These are phyloP conservation scores for Diploscapter pachys DNA, from an alignment of 1,140 invertebrate species.

Conservation along the genomic window DNA sequence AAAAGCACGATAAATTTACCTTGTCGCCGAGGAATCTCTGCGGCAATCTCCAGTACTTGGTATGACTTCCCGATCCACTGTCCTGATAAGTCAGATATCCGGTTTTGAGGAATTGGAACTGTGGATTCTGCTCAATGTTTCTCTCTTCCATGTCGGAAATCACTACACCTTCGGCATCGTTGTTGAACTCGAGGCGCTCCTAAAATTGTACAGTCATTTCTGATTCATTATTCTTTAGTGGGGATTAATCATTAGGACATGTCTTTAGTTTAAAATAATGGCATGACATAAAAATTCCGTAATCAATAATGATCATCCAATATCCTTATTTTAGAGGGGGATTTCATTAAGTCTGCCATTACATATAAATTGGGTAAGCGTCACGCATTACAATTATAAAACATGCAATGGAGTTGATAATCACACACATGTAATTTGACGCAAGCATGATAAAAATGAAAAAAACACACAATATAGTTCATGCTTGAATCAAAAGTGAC, in stretches of 20 bases:
- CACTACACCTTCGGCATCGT: constrained; percentile 51
- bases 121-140: constrained; percentile 25
- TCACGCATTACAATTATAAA: too few species aligned
- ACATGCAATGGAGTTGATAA: too few species aligned
- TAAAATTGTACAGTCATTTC: constrained; percentile 34
- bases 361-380: too few species aligned
- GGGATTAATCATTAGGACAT: background rate
- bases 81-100: constrained; percentile 47
- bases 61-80: constrained; percentile 48
- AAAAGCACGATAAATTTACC: constrained; percentile 60
- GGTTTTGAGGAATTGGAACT: constrained; percentile 43
- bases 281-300: constrained; percentile 1
- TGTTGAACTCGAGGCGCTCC: constrained; percentile 57
- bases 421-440: too few species aligned
- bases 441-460: too few species aligned
- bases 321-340: background rate
- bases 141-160: constrained; percentile 48
- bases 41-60: constrained; percentile 77
- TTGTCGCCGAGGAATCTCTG: constrained; percentile 81
- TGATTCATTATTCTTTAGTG: background rate
- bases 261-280: background rate
- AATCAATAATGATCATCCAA: constrained; percentile 8
- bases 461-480: too few species aligned
- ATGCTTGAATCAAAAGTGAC: background rate
- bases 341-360: background rate